Base-by-base conservation (phyloP, 2,888 invertebrate species). In the Melipona bicolor region DNA sequence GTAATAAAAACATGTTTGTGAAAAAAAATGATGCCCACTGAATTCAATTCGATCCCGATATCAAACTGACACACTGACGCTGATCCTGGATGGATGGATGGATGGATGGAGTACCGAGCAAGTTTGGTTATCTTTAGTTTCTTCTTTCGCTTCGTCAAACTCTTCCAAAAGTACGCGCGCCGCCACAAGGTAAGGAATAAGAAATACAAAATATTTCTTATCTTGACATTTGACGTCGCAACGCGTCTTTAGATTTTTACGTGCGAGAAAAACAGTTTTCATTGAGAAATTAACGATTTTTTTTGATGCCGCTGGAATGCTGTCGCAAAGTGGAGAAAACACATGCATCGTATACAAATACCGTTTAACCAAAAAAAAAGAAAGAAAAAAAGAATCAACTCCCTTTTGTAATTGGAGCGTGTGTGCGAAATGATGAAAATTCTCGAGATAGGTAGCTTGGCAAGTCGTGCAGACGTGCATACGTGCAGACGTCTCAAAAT, bases 1-100 rank as follows among this genome's bases (percentile, higher is more conserved):
- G 89, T 89, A 89, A 89, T 89, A 89, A 89, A 89, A 81, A 81
- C 79, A 82, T 89, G 84, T 89, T 89, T 89, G 83, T 89, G 89
- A 78, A 88, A 83, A 84, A 9, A 36, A 67, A 24, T 9, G 11
- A 49, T 4, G 24, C 9, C 1, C 5, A 19, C 0, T 17, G 64
- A 27, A 6, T 49, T 59, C 15, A 15, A n/a, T n/a, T 13, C 17
- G 19, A 6, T 21, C 17, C n/a, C 2, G 32, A 49, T 32, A 19
- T 6, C 32, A 32, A 32, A 67, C 21, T 19, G 13, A 15, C 2
- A 24, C 0, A n/a, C n/a, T n/a, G n/a, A n/a, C n/a, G n/a, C n/a
- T n/a, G n/a, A n/a, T n/a, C n/a, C n/a, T n/a, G n/a, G n/a, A n/a
- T n/a, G n/a, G n/a, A n/a, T n/a, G n/a, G n/a, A n/a, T n/a, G n/a